Evolutionary conservation across 1,140 invertebrate genomes (phyloP).

Genomic region (Zaprionus vittiger): DNA sequence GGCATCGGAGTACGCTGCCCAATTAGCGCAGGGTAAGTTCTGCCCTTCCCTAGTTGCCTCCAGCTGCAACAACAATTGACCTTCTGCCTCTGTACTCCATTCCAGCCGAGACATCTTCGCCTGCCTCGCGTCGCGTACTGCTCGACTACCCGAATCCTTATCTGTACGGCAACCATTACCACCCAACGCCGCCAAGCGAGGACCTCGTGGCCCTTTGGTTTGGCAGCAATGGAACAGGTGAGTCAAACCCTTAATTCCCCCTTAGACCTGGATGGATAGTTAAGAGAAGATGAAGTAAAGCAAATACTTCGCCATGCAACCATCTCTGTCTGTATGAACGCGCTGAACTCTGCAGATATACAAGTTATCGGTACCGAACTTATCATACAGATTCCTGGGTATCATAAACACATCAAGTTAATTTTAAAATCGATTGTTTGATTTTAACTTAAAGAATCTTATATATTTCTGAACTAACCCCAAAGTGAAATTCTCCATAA

Average conservation of each 20-base stretch:
- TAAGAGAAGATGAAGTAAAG: not conserved
- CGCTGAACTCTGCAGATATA: not conserved
- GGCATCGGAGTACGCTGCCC: slow-evolving; percentile 81
- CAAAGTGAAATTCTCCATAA: too few species aligned
- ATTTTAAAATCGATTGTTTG: too few species aligned
- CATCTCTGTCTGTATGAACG: not conserved
- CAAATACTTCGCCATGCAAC: too few species aligned
- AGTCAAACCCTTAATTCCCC: slow-evolving; percentile 28
- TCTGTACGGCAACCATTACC: slow-evolving; percentile 84
- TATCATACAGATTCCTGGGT: not conserved
- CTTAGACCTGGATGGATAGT: too few species aligned
- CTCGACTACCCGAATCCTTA: slow-evolving; percentile 84
- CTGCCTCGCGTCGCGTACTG: slow-evolving; percentile 79
- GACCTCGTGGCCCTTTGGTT: slow-evolving; percentile 86
- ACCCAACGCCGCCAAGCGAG: slow-evolving; percentile 85
- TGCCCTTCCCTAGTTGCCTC: not conserved
- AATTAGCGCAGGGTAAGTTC: slow-evolving; percentile 73
- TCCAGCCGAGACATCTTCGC: slow-evolving; percentile 62
- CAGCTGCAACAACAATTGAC: not conserved
- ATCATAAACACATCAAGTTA: not conserved
- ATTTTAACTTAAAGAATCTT: too few species aligned
- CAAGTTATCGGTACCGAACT: not conserved
- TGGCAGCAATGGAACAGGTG: slow-evolving; percentile 85
- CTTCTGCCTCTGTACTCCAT: not conserved
- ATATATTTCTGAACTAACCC: too few species aligned